A percentile compares a stretch with the other conserved stretches of the same genome.
These are phyloP conservation scores for Schizopygopsis pylzovi DNA, from an alignment of 2,797 vertebrate genomes.

Conservation along the genomic window DNA sequence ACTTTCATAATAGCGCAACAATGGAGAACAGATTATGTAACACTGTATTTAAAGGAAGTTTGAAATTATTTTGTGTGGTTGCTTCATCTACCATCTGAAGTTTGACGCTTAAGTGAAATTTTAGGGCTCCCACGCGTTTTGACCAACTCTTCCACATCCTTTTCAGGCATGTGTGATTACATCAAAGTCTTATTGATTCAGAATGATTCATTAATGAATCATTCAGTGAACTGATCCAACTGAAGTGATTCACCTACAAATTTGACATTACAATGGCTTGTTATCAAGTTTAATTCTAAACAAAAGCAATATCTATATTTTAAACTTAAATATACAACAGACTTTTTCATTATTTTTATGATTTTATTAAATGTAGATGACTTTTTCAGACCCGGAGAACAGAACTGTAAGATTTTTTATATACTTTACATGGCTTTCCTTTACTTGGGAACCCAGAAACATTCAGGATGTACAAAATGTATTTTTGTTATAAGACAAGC, in stretches of 20 bases:
- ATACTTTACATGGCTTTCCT: not conserved
- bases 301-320: not conserved
- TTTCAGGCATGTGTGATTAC: not conserved
- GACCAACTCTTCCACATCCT: not conserved
- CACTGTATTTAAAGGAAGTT: slow-evolving; percentile 14
- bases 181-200: not conserved
- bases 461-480: slow-evolving; percentile 6
- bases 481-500: slow-evolving; percentile 11
- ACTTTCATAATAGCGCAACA: not conserved
- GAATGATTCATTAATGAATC: not conserved
- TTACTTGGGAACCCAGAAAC: not conserved
- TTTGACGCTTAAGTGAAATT: not conserved
- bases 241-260: not conserved
- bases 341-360: not conserved
- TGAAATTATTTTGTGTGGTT: not conserved
- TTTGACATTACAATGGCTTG: not conserved
- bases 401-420: not conserved
- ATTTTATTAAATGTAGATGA: slow-evolving; percentile 1
- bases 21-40: not conserved
- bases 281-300: not conserved
- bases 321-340: not conserved
- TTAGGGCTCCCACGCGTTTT: not conserved
- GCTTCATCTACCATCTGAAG: not conserved
- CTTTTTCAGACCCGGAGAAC: not conserved
- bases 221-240: not conserved